phyloP scores from a whole-genome alignment of 2,113 vertebrate species.

The Phylloscopus trochiloides region DNA sequence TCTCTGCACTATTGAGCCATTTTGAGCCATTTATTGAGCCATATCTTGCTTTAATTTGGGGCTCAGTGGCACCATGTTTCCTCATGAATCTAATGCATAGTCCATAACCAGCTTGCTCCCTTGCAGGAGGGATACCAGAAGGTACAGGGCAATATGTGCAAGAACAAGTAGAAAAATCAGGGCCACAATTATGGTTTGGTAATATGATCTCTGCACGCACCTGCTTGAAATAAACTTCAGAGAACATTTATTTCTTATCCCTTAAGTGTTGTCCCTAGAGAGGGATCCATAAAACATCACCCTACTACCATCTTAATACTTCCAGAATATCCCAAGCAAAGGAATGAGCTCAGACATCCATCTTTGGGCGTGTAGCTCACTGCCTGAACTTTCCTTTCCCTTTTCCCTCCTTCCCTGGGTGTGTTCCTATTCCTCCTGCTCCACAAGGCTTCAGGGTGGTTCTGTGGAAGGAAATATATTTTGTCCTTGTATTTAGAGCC shows the following conservation, averaged over 20 bases:
- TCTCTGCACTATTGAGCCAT: not conserved
- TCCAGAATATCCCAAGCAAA: not conserved
- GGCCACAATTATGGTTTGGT: not conserved
- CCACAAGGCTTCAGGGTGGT: not conserved
- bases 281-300: not conserved
- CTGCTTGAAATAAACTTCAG: not conserved
- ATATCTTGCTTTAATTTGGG: not conserved
- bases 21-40: not conserved
- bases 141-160: not conserved
- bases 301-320: not conserved
- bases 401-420: not conserved
- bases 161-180: not conserved
- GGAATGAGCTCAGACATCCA: not conserved
- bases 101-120: not conserved
- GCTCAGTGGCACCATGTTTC: not conserved
- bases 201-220: not conserved
- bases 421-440: not conserved
- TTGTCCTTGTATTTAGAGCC: not conserved
- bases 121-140: not conserved
- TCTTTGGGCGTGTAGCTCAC: not conserved
- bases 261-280: not conserved
- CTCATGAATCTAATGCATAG: not conserved
- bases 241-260: not conserved
- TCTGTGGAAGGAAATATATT: not conserved
- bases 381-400: not conserved